Conservation (phyloP, 2,888 invertebrate genomes). For the Dastarcus helophoroides region DNA sequence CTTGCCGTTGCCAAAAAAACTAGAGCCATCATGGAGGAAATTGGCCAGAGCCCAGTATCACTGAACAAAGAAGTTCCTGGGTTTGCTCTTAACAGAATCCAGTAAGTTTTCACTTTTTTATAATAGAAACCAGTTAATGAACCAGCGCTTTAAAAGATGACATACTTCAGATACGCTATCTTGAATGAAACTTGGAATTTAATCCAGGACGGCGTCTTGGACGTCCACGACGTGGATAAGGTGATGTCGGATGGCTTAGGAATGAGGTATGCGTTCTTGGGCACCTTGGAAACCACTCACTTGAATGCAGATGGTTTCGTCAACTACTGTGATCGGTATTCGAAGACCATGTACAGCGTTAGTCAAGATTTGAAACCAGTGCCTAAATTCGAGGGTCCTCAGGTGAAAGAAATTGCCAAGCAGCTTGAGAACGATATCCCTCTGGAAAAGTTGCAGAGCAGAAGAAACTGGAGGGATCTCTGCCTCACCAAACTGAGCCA, state of each 20-base stretch:
- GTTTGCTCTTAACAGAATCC: slow-evolving; percentile 87
- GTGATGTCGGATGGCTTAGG: slow-evolving; percentile 93
- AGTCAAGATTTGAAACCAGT: slow-evolving; percentile 65
- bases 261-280: slow-evolving; percentile 90
- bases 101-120: slow-evolving; percentile 48
- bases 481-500: slow-evolving; percentile 69
- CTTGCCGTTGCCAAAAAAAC: slow-evolving; percentile 63
- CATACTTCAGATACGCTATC: slow-evolving; percentile 64
- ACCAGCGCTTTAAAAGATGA: slow-evolving; percentile 3
- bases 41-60: slow-evolving; percentile 85
- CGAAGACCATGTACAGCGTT: slow-evolving; percentile 47
- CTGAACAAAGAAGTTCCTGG: slow-evolving; percentile 80
- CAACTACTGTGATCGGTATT: slow-evolving; percentile 51
- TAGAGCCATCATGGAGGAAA: slow-evolving; percentile 67
- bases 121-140: slow-evolving; percentile 8
- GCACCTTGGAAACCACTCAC: slow-evolving; percentile 87
- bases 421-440: slow-evolving; percentile 67
- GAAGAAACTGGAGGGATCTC: slow-evolving; percentile 73
- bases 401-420: slow-evolving; percentile 53
- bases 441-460: slow-evolving; percentile 56
- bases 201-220: slow-evolving; percentile 71
- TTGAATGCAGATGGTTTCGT: slow-evolving; percentile 82
- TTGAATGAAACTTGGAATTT: slow-evolving; percentile 87
- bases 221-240: slow-evolving; percentile 79
- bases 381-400: slow-evolving; percentile 60